Evolutionary conservation across 2,797 vertebrate genomes (phyloP).

Genomic region (Acrossocheilus wenchowensis): DNA sequence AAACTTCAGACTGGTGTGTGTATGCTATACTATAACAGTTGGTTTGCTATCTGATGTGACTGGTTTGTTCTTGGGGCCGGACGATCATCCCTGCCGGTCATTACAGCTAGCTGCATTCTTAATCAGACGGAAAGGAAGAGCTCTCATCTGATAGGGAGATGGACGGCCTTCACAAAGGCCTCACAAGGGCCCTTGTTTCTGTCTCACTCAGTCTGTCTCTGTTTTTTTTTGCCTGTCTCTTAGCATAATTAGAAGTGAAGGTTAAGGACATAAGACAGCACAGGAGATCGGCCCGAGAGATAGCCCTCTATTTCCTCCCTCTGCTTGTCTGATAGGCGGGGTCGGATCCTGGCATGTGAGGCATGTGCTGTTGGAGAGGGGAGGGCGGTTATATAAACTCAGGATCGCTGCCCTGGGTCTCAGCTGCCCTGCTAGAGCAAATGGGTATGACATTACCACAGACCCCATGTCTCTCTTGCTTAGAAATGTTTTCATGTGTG

Average conservation of each 20-base stretch:
- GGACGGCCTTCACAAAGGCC: conserved; percentile 21
- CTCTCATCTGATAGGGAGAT: conserved; percentile 41
- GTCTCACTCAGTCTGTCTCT: conserved; percentile 14
- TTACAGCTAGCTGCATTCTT: not conserved
- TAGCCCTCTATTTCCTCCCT: conserved; percentile 45
- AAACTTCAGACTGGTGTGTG: not conserved
- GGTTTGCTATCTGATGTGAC: conserved; percentile 46
- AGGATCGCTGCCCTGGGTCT: conserved; percentile 32
- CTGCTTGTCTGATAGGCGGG: conserved; percentile 39
- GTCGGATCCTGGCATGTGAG: conserved; percentile 40
- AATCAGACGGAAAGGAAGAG: conserved; percentile 20
- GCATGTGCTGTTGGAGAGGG: conserved; percentile 32
- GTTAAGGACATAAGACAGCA: conserved; percentile 40
- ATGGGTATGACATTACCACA: conserved; percentile 37
- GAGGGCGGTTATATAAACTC: conserved; percentile 51
- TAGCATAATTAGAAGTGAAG: conserved; percentile 27
- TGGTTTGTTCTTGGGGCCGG: conserved; percentile 20
- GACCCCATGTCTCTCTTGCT: conserved; percentile 37
- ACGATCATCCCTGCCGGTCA: not conserved
- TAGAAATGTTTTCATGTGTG: conserved; percentile 32
- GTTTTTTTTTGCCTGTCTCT: conserved; percentile 31
- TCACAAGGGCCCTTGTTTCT: not conserved
- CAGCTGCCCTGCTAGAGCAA: conserved; percentile 39
- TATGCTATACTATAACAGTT: not conserved
- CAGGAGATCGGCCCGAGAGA: conserved; percentile 43